Conservation (phyloP, 2,113 vertebrate species). For the Rhinolophus ferrumequinum region DNA sequence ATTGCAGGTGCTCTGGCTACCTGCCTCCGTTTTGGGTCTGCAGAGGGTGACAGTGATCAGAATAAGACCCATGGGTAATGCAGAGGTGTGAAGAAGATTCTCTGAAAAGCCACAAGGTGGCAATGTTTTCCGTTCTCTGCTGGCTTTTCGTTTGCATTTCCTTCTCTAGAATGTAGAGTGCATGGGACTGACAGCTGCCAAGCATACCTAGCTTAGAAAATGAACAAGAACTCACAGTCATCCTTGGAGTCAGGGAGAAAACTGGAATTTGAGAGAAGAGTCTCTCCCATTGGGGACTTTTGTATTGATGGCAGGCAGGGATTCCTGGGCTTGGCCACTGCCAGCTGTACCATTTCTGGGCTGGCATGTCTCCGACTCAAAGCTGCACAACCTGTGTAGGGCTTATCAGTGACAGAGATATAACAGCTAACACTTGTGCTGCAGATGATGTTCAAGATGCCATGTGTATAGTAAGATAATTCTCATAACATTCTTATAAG, state of each 20-base stretch:
- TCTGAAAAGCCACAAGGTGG: conserved; percentile 61
- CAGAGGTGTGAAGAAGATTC: neutral
- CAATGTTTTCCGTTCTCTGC: neutral
- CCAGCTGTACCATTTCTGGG: neutral
- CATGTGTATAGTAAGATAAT: neutral
- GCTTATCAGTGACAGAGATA: neutral
- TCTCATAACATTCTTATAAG: neutral
- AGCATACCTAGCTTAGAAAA: neutral
- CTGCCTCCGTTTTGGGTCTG: neutral
- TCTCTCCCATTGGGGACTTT: neutral
- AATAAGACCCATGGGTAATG: neutral
- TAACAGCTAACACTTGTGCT: neutral
- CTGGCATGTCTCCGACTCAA: neutral
- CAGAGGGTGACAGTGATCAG: neutral
- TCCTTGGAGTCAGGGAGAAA: neutral
- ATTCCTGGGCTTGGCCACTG: conserved; percentile 6
- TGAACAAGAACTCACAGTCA: neutral
- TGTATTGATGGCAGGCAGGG: neutral
- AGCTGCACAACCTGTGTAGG: neutral
- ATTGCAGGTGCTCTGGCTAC: neutral
- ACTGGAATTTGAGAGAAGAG: neutral
- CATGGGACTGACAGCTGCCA: neutral
- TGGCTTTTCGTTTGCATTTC: neutral
- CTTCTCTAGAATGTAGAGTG: neutral
- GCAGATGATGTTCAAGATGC: neutral